Evolutionary conservation across 2,797 vertebrate species (phyloP), one percentile per base, ranked within the genome.

Genomic region (Pangasius macronema): DNA sequence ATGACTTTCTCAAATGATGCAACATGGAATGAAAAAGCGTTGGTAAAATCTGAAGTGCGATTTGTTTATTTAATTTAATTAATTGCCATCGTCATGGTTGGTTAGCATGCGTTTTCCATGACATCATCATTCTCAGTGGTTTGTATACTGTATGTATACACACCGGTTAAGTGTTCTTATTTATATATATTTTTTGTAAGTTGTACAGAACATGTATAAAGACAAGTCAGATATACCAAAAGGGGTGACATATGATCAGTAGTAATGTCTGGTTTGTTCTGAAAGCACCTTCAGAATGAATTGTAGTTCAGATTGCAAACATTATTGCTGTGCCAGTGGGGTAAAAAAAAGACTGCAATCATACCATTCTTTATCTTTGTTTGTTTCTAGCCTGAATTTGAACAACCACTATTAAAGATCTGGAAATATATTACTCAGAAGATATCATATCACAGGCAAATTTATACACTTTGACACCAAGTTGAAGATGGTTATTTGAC

Each of bases 11-110:
- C 81, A 84, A 51, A 87, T 68, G 24, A 89, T 84, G 85, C 85
- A 81, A 85, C 85, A 85, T 90, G 90, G 89, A 93, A 90, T 87
- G 86, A 86, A 92, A 93, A 93, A 61, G 84, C 6, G 70, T 83
- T 86, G 14, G 70, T 82, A n/a, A 57, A 18, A 16, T 88, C 67
- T 90, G 89, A 89, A 90, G 30, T 53, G 36, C 10, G 39, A 13
- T 84, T 81, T 67, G 16, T 88, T 67, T 59, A 14, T 84, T 49
- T 65, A 5, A 14, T 84, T 49, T 65, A 5, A 39, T 73, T 61
- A 46, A 33, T 51, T 63, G 24, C 13, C 16, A 7, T 42, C 16
- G 3, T 81, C 9, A 51, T 39, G 59, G 22, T 81, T 85, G 24
- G 2, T 83, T 67, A 49, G 84, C 83, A 82, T 87, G 73, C 9